Evolutionary conservation across 2,113 vertebrate genomes (phyloP), one percentile per base, ranked within the genome.

Genomic region (Regulus satrapa): DNA sequence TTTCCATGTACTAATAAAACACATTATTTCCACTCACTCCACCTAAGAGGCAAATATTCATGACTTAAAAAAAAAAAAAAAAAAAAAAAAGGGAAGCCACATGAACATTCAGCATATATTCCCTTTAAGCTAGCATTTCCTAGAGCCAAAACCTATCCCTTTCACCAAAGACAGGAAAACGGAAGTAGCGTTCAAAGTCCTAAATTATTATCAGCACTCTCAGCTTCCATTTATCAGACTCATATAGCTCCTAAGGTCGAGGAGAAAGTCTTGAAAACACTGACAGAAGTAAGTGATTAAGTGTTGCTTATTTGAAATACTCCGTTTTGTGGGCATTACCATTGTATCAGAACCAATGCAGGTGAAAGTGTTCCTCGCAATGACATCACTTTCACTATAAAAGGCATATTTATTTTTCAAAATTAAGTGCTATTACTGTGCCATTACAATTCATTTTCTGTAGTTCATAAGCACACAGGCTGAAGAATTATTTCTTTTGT

Each of bases 191-290:
- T 68, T 52, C 32, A 62, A 69, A 84, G 55, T 49, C 34, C 74
- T 61, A 38, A 73, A n/a, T 40, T 76, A 34, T 67, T 77, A 72
- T 40, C 61, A 62, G 15, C 24, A 80, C 9, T 54, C 34, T 78
- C 69, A 75, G 11, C 24, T 84, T 89, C 34, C 66, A 67, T n/a
- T 71, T 88, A 51, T 48, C 19, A 73, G 36, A 12, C 25, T 64
- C 3, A 1, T 8, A 10, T 13, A 79, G 54, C 51, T 84, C 32
- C 49, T 51, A 6, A 5, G 15, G 10, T 46, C 0, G 0, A 87
- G 23, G 14, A 84, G 11, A 71, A 77, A 78, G 31, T 51, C 61
- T 73, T 84, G 25, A 72, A 69, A 80, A 77, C 38, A 91, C 5
- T 21, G 51, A 36, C 20, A 86, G 63, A 72, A 54, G 15, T 71